A percentile compares a stretch with the other conserved stretches of the same genome.
phyloP scores from a whole-genome alignment of 23 tunicate genomes.

The Trididemnum miniatum region DNA sequence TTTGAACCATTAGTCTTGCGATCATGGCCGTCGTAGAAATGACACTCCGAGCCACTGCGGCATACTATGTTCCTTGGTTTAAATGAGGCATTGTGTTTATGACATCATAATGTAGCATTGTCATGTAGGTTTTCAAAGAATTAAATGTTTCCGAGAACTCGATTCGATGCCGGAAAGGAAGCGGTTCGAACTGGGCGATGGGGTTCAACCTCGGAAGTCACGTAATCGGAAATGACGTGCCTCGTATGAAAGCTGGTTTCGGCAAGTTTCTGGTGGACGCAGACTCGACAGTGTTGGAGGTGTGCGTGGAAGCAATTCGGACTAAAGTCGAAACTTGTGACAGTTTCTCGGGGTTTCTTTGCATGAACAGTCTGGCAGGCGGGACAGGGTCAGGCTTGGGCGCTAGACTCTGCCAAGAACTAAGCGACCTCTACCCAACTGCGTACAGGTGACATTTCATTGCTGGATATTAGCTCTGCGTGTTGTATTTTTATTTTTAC shows the following conservation, averaged over 20 bases:
- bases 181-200: constrained; percentile 92
- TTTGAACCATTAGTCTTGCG: too few species aligned
- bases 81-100: too few species aligned
- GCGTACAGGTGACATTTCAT: constrained; percentile 91
- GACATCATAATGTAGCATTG: too few species aligned
- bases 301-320: constrained; percentile 62
- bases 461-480: too few species aligned
- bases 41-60: too few species aligned
- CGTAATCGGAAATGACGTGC: constrained; percentile 44
- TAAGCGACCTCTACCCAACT: constrained; percentile 72
- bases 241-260: constrained; percentile 30
- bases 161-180: constrained; percentile 59
- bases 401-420: constrained; percentile 55
- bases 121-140: constrained; percentile 10
- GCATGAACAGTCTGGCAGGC: constrained; percentile 72
- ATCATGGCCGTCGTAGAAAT: too few species aligned
- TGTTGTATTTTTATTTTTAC: too few species aligned
- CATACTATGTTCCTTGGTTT: too few species aligned
- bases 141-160: constrained; percentile 46
- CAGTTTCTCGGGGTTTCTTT: constrained; percentile 80
- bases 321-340: constrained; percentile 77
- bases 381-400: constrained; percentile 97
- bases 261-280: constrained; percentile 43
- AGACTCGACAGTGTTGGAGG: constrained; percentile 55
- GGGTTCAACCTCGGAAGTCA: constrained; percentile 56